Base-by-base conservation (phyloP, 2,888 invertebrate species). In the Caenorhabditis wallacei region DNA sequence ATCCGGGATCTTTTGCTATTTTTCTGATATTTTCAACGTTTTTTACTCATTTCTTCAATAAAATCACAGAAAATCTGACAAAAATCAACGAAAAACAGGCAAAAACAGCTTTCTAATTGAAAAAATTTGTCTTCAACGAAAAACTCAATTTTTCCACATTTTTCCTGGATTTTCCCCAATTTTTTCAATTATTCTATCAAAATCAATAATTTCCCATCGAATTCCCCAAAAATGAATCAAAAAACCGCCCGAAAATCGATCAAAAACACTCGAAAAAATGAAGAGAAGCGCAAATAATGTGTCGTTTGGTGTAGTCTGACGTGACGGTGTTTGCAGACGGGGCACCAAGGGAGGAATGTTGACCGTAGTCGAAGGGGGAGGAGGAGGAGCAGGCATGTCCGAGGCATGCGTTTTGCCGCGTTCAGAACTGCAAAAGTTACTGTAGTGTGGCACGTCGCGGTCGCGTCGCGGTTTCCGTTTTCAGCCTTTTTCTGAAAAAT, bases 301-400 rank as follows among this genome's bases (percentile, higher is more conserved):
- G 64, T 2, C 46, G 35, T 3, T 0, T 30, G 46, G 66, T 37
- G 66, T 53, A 66, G 16, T 53, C 30, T 51, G 35, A 24, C 66
- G 66, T 66, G 37, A 53, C 40, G 51, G 66, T 66, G 66, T 66
- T 66, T 66, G 66, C 66, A 35, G 5, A 26, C n/a, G 11, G 46
- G 35, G 51, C 66, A 37, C 22, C 0, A 11, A 20, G 20, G 1
- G 16, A n/a, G 53, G 37, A 8, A 48, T 37, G 53, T 66, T 13
- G 53, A 66, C 35, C 48, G 30, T 48, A 48, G 48, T 51, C 3
- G 20, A 8, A 2, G 8, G n/a, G 26, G n/a, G n/a, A 11, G n/a
- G 1, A 46, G n/a, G 7, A 2, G 40, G 40, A 59, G n/a, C 16
- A 10, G 26, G 26, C 4, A 5, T 8, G 8, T 5, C 3, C 3